Evolutionary conservation across 2,797 vertebrate species (phyloP).

Genomic region (Manis crassicaudata): DNA sequence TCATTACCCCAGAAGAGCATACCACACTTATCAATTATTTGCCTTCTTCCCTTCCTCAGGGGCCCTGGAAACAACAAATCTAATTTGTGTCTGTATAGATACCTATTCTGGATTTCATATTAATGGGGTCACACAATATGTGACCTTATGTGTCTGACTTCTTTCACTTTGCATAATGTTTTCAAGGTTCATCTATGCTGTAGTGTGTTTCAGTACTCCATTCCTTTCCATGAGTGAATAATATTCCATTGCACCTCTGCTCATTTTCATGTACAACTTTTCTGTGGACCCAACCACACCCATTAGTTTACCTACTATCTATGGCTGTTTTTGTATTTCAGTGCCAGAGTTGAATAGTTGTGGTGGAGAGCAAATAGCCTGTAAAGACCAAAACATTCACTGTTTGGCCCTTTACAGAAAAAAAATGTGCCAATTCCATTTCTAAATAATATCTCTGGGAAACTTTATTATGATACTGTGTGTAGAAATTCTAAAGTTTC

Average conservation of each 20-base stretch:
- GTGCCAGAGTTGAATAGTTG: not conserved
- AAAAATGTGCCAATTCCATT: not conserved
- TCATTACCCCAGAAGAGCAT: not conserved
- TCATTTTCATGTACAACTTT: not conserved
- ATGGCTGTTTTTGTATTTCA: not conserved
- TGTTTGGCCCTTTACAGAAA: not conserved
- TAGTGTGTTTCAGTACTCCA: no score
- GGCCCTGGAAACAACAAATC: not conserved
- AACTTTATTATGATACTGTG: not conserved
- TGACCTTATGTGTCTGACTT: not conserved
- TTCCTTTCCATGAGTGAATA: not conserved
- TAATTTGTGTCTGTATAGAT: not conserved
- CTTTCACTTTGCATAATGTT: not conserved
- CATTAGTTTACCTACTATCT: not conserved
- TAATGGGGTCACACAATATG: not conserved
- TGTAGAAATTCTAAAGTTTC: not conserved
- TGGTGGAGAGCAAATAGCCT: not conserved
- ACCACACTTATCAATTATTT: not conserved
- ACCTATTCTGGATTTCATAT: not conserved
- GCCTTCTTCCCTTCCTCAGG: fast-evolving
- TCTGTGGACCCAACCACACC: not conserved
- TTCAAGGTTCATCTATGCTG: not conserved
- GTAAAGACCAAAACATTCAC: not conserved
- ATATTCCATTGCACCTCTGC: not conserved
- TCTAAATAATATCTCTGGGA: not conserved